Evolutionary conservation across 2,113 vertebrate species (phyloP).

Genomic region (Cinclus cinclus): DNA sequence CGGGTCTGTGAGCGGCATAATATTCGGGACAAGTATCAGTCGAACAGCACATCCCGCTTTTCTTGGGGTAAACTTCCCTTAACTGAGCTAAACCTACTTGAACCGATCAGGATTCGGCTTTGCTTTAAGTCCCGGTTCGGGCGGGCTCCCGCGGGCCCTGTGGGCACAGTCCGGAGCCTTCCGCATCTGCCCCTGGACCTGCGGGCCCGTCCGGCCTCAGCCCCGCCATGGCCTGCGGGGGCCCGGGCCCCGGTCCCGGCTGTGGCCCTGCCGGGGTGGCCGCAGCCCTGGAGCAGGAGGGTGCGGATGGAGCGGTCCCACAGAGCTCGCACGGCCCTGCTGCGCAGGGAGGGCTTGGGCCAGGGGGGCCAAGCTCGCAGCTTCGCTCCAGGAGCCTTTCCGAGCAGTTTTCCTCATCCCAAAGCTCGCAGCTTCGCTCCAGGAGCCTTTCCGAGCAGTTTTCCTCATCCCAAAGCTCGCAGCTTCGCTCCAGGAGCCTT

Average conservation of each 20-base stretch:
- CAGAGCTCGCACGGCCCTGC: fast-evolving
- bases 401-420: too few species aligned
- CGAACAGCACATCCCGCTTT: fast-evolving
- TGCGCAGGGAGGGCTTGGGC: fast-evolving
- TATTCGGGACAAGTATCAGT: fast-evolving
- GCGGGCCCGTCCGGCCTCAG: not conserved
- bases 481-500: too few species aligned
- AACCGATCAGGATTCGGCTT: not conserved
- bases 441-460: too few species aligned
- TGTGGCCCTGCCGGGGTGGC: fast-evolving
- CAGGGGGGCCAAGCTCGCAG: too few species aligned
- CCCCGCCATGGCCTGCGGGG: fast-evolving
- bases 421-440: too few species aligned
- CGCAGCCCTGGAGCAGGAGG: fast-evolving
- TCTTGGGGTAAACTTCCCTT: fast-evolving
- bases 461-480: too few species aligned
- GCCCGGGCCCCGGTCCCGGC: fast-evolving
- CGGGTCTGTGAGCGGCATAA: fast-evolving
- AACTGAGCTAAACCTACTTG: fast-evolving
- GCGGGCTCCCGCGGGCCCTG: not conserved
- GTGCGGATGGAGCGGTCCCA: fast-evolving
- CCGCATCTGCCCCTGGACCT: fast-evolving
- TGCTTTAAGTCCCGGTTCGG: fast-evolving
- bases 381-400: too few species aligned
- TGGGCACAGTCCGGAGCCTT: fast-evolving